Percentiles rank a stretch among this genome's conserved stretches.
These are phyloP conservation scores for Ectropis crepuscularia DNA, from an alignment of 2,888 invertebrate genomes.

Conservation along the genomic window DNA sequence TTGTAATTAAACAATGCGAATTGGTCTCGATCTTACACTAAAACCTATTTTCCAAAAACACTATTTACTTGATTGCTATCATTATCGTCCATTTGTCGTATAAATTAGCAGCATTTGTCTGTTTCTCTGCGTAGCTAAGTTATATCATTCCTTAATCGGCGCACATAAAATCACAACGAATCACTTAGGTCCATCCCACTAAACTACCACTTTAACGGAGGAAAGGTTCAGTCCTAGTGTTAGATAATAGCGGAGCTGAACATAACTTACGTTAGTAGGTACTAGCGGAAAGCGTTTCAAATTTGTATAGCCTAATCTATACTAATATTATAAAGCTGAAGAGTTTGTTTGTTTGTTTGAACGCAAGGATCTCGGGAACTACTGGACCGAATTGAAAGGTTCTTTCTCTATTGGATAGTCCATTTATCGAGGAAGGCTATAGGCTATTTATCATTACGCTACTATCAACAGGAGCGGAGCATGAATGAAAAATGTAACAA, in stretches of 20 bases:
- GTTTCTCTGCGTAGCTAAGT: conserved; percentile 36
- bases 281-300: not conserved
- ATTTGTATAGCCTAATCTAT: too few relatives aligned
- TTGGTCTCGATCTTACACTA: too few relatives aligned
- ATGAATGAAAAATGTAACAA: too few relatives aligned
- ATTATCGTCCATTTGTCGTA: conserved; percentile 24
- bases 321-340: too few relatives aligned
- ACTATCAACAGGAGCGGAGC: too few relatives aligned
- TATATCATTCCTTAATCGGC: conserved; percentile 43
- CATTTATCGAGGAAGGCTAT: too few relatives aligned
- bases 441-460: too few relatives aligned
- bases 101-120: conserved; percentile 22
- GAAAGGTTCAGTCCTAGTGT: conserved; percentile 18
- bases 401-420: too few relatives aligned
- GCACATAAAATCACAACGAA: conserved; percentile 50
- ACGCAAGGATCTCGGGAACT: too few relatives aligned
- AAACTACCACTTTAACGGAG: conserved; percentile 45
- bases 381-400: too few relatives aligned
- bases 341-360: too few relatives aligned
- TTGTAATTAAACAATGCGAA: too few relatives aligned
- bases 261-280: not conserved
- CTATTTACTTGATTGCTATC: not conserved
- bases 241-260: conserved; percentile 17
- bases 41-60: not conserved
- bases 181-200: conserved; percentile 50